Percentiles rank a stretch among this genome's conserved stretches.
Conservation (phyloP, 2,113 vertebrate species). For the Nerophis ophidion region DNA sequence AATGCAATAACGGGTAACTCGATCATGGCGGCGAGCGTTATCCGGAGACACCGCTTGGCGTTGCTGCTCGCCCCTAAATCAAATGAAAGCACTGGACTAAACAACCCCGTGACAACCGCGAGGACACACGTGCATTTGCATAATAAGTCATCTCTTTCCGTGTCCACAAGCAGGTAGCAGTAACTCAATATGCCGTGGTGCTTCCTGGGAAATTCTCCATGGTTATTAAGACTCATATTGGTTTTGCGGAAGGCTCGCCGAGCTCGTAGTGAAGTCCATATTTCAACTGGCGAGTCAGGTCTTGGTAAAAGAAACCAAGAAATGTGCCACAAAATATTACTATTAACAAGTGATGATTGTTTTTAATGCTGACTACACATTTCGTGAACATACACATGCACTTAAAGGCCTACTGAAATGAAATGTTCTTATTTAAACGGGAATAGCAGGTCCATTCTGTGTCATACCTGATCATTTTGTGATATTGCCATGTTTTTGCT, state of each 20-base stretch:
- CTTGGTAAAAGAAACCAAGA: background rate
- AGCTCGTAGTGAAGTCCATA: constrained; percentile 35
- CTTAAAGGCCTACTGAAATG: too few species aligned
- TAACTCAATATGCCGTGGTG: constrained; percentile 52
- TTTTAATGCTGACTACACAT: too few species aligned
- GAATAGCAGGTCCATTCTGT: too few species aligned
- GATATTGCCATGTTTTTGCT: too few species aligned
- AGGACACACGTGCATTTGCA: constrained; percentile 42
- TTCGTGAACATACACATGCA: too few species aligned
- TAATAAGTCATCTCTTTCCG: constrained; percentile 23
- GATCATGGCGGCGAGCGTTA: constrained; percentile 52
- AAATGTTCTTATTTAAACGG: too few species aligned
- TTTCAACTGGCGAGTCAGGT: constrained; percentile 23
- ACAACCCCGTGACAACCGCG: constrained; percentile 47
- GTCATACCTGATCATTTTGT: too few species aligned
- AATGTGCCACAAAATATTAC: constrained; percentile 14
- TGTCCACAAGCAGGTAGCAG: constrained; percentile 3
- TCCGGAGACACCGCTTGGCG: constrained; percentile 54
- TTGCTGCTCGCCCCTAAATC: constrained; percentile 41
- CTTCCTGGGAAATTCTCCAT: constrained; percentile 49
- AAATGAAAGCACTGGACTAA: constrained; percentile 48
- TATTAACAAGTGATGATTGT: constrained; percentile 3
- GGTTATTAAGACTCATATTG: constrained; percentile 37
- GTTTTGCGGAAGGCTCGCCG: constrained; percentile 37
- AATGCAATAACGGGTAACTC: constrained; percentile 55